Conservation (phyloP, 2,797 vertebrate genomes). For the Onychomys arenicola region DNA sequence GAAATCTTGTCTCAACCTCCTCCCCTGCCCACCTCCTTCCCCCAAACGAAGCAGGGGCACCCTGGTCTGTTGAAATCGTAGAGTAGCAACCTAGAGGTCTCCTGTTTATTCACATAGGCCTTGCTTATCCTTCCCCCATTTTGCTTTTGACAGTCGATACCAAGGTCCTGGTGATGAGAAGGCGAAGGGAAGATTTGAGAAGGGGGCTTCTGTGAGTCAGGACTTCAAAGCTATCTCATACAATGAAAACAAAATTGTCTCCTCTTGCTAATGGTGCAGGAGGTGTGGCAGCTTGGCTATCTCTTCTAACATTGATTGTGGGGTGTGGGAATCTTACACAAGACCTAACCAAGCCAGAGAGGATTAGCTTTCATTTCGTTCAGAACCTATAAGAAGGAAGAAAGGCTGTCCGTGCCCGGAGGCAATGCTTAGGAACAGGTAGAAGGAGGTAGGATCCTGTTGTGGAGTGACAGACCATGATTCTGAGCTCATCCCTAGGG, state of each 20-base stretch:
- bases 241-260: neutral
- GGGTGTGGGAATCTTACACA: constrained; percentile 77
- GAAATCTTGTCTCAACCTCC: neutral
- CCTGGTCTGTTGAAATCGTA: neutral
- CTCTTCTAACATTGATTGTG: constrained; percentile 50
- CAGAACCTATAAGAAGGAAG: constrained; percentile 58
- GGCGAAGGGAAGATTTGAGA: neutral
- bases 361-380: constrained; percentile 77
- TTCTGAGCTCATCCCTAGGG: neutral
- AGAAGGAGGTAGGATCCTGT: neutral
- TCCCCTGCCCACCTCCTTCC: too few species aligned
- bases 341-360: constrained; percentile 67
- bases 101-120: neutral
- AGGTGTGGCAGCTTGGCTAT: constrained; percentile 67
- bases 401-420: constrained; percentile 62
- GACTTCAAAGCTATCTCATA: constrained; percentile 38
- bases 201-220: constrained; percentile 50
- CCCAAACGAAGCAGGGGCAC: neutral
- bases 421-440: constrained; percentile 53
- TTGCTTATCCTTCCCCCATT: neutral
- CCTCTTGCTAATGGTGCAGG: neutral
- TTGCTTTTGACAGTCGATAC: neutral
- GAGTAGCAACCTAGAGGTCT: neutral
- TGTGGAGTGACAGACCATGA: neutral
- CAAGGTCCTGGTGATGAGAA: neutral